Conservation (phyloP, 2,113 vertebrate genomes). For the Phalacrocorax carbo region DNA sequence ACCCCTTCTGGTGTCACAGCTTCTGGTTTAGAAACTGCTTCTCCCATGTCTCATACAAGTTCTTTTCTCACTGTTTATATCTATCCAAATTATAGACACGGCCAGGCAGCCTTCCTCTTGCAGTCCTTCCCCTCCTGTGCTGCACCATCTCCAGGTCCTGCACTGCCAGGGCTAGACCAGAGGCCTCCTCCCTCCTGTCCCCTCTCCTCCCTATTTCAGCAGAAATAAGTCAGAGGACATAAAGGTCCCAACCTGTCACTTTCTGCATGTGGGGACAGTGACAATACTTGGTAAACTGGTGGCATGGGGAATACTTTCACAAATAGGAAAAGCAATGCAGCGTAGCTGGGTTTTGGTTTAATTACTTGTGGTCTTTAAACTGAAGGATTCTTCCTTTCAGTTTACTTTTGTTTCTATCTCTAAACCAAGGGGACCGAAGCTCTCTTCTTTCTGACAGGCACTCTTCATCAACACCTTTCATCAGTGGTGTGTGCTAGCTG, state of each 20-base stretch:
- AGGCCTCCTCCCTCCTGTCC: background rate
- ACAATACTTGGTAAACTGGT: background rate
- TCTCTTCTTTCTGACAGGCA: background rate
- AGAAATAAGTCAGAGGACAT: background rate
- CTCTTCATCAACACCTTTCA: background rate
- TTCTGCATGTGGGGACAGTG: accelerated
- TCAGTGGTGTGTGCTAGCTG: background rate
- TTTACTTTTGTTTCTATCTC: background rate
- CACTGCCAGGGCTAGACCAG: background rate
- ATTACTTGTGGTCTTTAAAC: background rate
- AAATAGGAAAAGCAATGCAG: background rate
- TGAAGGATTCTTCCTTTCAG: background rate
- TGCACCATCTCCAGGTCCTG: background rate
- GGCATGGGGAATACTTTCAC: background rate
- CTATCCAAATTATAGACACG: background rate
- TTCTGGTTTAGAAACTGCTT: background rate
- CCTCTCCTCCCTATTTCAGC: background rate
- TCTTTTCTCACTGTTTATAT: background rate
- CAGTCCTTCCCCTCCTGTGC: background rate
- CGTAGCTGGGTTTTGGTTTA: background rate
- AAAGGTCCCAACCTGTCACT: background rate
- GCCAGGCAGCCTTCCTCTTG: background rate
- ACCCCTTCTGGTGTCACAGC: background rate
- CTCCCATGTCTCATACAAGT: background rate
- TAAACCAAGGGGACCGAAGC: background rate